Base-by-base conservation (phyloP, 2,888 invertebrate genomes). In the Agrotis clavis region DNA sequence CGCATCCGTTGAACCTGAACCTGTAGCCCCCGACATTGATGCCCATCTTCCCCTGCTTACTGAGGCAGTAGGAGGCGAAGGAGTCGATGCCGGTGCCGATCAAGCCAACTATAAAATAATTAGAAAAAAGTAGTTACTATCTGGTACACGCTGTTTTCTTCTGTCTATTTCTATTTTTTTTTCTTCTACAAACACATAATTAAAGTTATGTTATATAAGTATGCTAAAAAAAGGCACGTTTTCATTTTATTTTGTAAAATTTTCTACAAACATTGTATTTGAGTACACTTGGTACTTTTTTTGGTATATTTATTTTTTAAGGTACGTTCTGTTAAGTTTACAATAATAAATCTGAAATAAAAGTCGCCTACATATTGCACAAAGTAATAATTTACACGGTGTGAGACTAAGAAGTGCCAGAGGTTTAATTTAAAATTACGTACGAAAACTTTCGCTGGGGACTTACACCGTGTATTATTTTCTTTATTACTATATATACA, bases 11-110 rank as follows among this genome's bases (percentile, higher is more conserved):
- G 86, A 95, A 96, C 47, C 96, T 82, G 88, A 96, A 96, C 84
- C 96, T 86, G 88, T 95, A 96, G 1, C 96, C 96, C 0, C 94
- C 95, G 1, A 96, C 94, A 77, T 94, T 96, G 81, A 96, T 96
- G 59, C 96, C 96, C 96, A 96, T 96, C 88, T 96, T 96, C 21
- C 96, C 96, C 79, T 96, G 96, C 84, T 96, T 96, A 81, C 96
- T 96, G 86, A 96, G 95, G 85, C 96, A 96, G 90, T 96, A 96
- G 14, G 96, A 95, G 0, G 96, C 96, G 77, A 95, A 93, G 82
- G 93, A 91, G 74, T 95, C 95, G 18, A 95, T 88, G 0, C 95
- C 94, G 7, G 94, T 91, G 35, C 95, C 95, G 71, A 95, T 93
- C 69, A 94, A 87, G n/a, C 94, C 94, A 61, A 92, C 94, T 94